Evolutionary conservation across 2,797 vertebrate genomes (phyloP).

Genomic region (Margarornis squamiger): DNA sequence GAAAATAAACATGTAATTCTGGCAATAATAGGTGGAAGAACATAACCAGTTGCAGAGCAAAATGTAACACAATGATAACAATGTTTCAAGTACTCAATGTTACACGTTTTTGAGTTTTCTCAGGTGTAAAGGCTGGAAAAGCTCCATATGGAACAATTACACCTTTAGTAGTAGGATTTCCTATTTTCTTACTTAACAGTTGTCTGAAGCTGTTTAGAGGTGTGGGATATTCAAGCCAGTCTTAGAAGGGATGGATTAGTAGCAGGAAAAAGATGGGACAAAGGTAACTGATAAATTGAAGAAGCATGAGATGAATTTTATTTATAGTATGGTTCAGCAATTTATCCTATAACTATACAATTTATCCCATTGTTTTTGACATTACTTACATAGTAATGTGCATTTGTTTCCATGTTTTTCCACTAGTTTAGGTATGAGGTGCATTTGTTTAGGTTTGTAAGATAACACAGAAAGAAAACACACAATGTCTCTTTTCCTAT

Average conservation of each 20-base stretch:
- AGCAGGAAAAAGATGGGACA: neutral
- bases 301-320: neutral
- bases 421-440: neutral
- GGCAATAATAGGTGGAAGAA: neutral
- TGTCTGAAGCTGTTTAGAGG: neutral
- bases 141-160: neutral
- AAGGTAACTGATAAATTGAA: neutral
- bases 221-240: neutral
- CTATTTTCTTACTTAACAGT: neutral
- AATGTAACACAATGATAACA: neutral
- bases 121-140: neutral
- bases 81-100: neutral
- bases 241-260: neutral
- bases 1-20: neutral
- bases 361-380: neutral
- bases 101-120: neutral
- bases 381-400: neutral
- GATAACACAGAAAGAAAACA: neutral
- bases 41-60: fast-evolving
- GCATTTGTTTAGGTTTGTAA: neutral
- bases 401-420: neutral
- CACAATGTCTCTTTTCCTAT: neutral
- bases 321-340: neutral
- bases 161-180: neutral
- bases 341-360: neutral